Evolutionary conservation across 2,113 vertebrate species (phyloP).

Genomic region (Ceratotherium simum): DNA sequence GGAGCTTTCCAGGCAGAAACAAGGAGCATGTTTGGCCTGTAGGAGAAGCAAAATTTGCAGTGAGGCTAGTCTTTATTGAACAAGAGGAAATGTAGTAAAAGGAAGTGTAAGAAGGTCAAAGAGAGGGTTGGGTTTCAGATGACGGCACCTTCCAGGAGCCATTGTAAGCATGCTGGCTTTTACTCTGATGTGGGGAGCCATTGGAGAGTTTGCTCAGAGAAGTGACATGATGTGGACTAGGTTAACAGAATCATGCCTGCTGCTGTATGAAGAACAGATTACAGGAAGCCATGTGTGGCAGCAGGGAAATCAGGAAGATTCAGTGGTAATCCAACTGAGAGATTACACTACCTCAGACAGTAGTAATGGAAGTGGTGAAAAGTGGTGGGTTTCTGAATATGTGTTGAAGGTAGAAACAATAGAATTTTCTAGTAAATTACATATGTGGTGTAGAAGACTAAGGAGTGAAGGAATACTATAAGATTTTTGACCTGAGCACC

Average conservation of each 20-base stretch:
- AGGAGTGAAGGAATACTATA: neutral
- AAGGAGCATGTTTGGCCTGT: neutral
- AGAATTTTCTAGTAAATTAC: neutral
- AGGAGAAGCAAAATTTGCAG: neutral
- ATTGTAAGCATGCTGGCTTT: neutral
- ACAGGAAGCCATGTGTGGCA: neutral
- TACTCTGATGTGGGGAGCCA: neutral
- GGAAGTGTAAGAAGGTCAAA: neutral
- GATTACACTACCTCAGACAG: neutral
- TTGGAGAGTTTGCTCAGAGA: neutral
- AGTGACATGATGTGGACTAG: neutral
- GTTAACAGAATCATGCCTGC: neutral
- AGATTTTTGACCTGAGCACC: neutral
- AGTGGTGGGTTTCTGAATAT: neutral
- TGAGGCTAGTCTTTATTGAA: neutral
- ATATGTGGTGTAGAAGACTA: neutral
- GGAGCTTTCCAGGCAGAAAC: neutral
- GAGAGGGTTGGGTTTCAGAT: neutral
- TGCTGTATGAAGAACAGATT: neutral
- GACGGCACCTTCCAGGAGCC: neutral
- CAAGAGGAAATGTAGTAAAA: neutral
- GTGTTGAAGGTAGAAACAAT: neutral
- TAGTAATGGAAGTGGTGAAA: neutral
- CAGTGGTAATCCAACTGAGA: neutral
- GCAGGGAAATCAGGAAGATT: neutral